A percentile compares a stretch with the other conserved stretches of the same genome.
Evolutionary conservation across 2,113 vertebrate genomes (phyloP).

Genomic region (Myxocyprinus asiaticus): DNA sequence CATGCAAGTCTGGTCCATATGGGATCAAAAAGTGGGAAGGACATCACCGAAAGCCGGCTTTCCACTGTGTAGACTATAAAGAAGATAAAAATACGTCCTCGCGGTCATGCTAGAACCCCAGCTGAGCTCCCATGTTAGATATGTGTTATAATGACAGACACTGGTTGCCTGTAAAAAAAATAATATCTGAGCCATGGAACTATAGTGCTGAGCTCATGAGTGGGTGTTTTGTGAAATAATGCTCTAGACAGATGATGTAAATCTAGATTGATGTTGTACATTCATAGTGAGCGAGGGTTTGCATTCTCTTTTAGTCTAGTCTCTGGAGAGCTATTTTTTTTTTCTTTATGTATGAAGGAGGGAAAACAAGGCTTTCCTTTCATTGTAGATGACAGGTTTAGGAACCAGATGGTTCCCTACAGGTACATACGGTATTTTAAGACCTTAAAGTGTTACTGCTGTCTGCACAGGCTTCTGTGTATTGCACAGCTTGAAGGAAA

Average conservation of each 20-base stretch:
- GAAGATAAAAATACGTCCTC: conserved; percentile 53
- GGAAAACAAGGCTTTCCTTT: conserved; percentile 8
- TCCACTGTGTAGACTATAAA: conserved; percentile 60
- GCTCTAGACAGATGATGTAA: conserved; percentile 13
- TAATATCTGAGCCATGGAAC: neutral
- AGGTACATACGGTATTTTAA: neutral
- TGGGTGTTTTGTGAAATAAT: neutral
- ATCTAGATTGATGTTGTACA: conserved; percentile 27
- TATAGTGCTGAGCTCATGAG: conserved; percentile 23
- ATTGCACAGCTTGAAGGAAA: neutral
- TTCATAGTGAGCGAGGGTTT: conserved; percentile 23
- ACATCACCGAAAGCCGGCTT: conserved; percentile 48
- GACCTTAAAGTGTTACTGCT: neutral
- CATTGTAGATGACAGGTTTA: conserved; percentile 42
- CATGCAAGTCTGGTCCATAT: conserved; percentile 13
- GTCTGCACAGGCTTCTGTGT: conserved; percentile 9
- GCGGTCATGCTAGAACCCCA: neutral
- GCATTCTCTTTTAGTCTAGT: neutral
- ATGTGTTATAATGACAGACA: conserved; percentile 11
- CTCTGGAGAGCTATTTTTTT: conserved; percentile 21
- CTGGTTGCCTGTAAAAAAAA: neutral
- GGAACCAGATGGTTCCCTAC: conserved; percentile 37
- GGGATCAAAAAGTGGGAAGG: conserved; percentile 48
- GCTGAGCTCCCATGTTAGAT: conserved; percentile 3
- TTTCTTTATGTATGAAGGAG: neutral